These are phyloP conservation scores for Torymus texanus DNA, from an alignment of 2,888 invertebrate species.

Conservation along the genomic window DNA sequence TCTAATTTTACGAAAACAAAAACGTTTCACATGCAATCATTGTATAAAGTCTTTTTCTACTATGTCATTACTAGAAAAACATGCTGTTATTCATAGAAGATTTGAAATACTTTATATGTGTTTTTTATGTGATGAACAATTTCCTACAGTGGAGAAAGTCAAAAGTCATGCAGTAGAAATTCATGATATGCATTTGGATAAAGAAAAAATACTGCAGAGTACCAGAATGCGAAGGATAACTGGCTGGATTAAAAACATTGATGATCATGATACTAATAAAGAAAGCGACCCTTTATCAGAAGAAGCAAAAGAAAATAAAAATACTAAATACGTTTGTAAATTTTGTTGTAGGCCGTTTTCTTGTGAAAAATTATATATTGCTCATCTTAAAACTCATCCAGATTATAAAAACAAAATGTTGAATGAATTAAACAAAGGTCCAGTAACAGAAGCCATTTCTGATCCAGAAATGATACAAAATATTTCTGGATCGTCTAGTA, in stretches of 20 bases:
- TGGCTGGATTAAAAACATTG: constrained; percentile 51
- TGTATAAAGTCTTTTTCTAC: constrained; percentile 68
- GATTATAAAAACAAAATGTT: constrained; percentile 59
- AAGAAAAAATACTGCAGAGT: constrained; percentile 52
- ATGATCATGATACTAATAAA: constrained; percentile 44
- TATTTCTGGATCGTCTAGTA: no score
- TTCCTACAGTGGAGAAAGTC: constrained; percentile 62
- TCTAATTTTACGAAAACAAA: constrained; percentile 62
- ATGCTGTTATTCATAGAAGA: constrained; percentile 62
- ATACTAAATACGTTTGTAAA: constrained; percentile 65
- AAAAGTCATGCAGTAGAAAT: constrained; percentile 61
- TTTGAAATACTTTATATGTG: constrained; percentile 64
- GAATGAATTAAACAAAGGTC: constrained; percentile 40
- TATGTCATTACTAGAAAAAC: constrained; percentile 63
- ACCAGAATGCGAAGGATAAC: constrained; percentile 47
- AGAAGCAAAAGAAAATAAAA: constrained; percentile 59
- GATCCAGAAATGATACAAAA: no score
- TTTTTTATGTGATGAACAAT: constrained; percentile 68
- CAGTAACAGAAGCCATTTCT: constrained; percentile 15
- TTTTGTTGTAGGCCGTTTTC: constrained; percentile 69
- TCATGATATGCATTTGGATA: constrained; percentile 41
- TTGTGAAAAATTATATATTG: constrained; percentile 67
- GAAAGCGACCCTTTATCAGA: constrained; percentile 20
- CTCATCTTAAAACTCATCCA: constrained; percentile 67
- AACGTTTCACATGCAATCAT: constrained; percentile 64